A percentile compares a stretch with the other conserved stretches of the same genome.
Evolutionary conservation across 2,888 invertebrate genomes (phyloP).

Genomic region (Pseudoips prasinana): DNA sequence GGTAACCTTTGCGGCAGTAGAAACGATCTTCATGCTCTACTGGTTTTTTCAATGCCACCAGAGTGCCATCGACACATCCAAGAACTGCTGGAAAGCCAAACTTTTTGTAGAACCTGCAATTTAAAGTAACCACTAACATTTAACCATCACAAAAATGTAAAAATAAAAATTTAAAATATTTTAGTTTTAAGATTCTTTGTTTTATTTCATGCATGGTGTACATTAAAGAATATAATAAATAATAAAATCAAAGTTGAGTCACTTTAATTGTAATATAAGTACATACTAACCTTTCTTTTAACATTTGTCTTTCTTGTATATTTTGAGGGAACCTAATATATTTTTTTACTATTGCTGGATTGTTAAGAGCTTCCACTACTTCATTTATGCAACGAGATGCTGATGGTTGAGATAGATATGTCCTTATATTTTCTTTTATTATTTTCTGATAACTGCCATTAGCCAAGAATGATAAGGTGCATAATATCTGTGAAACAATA

Average conservation of each 20-base stretch:
- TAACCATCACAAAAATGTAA: not conserved
- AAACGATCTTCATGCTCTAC: conserved; percentile 18
- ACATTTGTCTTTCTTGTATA: not conserved
- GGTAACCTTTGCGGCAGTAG: conserved; percentile 19
- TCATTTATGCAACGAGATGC: conserved; percentile 1
- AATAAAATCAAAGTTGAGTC: not conserved
- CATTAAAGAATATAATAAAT: too few relatives aligned
- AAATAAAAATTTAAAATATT: too few relatives aligned
- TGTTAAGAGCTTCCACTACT: not conserved
- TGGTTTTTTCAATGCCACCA: conserved; percentile 17
- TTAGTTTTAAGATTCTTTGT: too few relatives aligned
- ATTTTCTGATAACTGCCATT: not conserved
- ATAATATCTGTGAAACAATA: conserved; percentile 1
- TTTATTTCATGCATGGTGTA: too few relatives aligned
- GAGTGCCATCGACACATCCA: conserved; percentile 21
- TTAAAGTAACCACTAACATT: conserved; percentile 3
- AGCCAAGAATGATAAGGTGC: not conserved
- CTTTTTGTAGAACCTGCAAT: conserved; percentile 20
- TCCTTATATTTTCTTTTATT: not conserved
- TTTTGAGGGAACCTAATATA: conserved; percentile 1
- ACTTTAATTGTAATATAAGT: conserved; percentile 1
- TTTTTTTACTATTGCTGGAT: not conserved
- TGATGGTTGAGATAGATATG: conserved; percentile 1
- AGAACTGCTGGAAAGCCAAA: conserved; percentile 16
- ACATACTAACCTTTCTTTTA: conserved; percentile 1